phyloP scores from a whole-genome alignment of 1,140 invertebrate species.

The Penaeus vannamei region DNA sequence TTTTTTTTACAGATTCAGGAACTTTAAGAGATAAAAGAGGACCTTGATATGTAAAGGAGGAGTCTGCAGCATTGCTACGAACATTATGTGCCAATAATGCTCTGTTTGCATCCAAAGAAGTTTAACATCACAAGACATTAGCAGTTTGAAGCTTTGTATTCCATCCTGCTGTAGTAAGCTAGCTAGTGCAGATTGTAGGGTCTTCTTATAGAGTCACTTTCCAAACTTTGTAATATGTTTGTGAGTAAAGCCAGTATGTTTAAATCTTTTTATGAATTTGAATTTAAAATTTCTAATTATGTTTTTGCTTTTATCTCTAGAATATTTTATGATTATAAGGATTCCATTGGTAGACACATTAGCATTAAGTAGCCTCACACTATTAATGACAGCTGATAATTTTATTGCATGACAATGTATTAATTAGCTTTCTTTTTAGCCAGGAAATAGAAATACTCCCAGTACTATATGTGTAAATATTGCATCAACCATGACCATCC shows the following conservation, averaged over 20 bases:
- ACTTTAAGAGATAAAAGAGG: conserved; percentile 35
- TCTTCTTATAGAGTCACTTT: conserved; percentile 27
- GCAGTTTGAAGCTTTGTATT: conserved; percentile 36
- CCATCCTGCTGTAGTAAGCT: conserved; percentile 40
- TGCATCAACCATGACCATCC: too few relatives aligned
- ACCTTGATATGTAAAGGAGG: conserved; percentile 22
- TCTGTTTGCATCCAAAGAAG: conserved; percentile 47
- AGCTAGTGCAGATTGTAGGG: conserved; percentile 15
- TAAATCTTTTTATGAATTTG: neutral
- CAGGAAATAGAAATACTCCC: too few relatives aligned
- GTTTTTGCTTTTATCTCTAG: neutral
- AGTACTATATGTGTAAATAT: too few relatives aligned
- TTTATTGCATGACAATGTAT: too few relatives aligned
- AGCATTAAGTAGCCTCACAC: too few relatives aligned
- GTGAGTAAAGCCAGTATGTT: neutral
- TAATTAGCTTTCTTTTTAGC: too few relatives aligned
- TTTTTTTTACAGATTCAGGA: conserved; percentile 35
- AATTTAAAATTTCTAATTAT: neutral
- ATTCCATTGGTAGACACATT: too few relatives aligned
- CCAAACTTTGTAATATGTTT: neutral
- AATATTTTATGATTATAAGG: neutral
- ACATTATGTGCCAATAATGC: conserved; percentile 47
- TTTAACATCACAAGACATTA: conserved; percentile 8
- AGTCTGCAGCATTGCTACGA: conserved; percentile 1
- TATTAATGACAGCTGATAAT: too few relatives aligned